These are phyloP conservation scores for Propithecus coquereli DNA, from an alignment of 2,113 vertebrate species.

Conservation along the genomic window DNA sequence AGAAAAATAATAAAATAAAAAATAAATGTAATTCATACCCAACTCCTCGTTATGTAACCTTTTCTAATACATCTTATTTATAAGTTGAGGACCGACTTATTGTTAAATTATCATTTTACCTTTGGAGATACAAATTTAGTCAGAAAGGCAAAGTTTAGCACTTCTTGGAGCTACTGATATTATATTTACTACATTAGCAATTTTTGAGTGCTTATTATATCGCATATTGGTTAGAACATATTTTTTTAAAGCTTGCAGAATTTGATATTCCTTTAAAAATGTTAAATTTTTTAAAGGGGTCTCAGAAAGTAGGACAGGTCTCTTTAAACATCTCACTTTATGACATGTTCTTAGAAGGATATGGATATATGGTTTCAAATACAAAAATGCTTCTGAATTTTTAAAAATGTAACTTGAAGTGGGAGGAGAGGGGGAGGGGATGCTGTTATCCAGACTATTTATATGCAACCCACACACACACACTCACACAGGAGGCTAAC, in stretches of 20 bases:
- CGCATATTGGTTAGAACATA: neutral
- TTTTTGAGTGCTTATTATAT: neutral
- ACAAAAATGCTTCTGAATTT: neutral
- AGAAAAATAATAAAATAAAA: neutral
- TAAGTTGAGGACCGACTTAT: neutral
- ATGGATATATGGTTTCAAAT: neutral
- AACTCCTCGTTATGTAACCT: neutral
- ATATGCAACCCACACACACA: neutral
- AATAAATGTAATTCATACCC: neutral
- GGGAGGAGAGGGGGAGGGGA: neutral
- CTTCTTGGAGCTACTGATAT: neutral
- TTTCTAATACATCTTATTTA: neutral
- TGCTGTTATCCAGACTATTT: neutral
- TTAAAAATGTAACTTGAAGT: neutral
- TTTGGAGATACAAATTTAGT: neutral
- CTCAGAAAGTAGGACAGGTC: neutral
- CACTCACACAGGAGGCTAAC: neutral
- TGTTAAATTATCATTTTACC: neutral
- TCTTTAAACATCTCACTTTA: neutral
- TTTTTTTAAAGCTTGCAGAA: neutral
- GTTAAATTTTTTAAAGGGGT: neutral
- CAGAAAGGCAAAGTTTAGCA: neutral
- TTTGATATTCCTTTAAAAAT: neutral
- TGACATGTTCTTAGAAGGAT: neutral
- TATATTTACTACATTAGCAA: neutral